phyloP scores from a whole-genome alignment of 1,140 invertebrate species.

The Ridgeia piscesae region DNA sequence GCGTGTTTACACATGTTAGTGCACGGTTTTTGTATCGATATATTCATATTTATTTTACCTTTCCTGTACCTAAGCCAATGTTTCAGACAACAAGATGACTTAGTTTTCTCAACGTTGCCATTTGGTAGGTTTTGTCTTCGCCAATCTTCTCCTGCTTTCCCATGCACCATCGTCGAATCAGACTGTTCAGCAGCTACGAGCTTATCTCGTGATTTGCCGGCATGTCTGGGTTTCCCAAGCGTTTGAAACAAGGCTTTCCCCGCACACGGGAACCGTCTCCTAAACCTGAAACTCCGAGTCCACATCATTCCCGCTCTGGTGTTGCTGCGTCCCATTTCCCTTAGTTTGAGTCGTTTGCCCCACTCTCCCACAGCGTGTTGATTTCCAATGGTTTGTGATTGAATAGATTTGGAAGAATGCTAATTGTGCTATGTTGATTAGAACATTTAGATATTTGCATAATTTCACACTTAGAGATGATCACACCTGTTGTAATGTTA shows the following conservation, averaged over 20 bases:
- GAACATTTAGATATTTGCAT: not conserved
- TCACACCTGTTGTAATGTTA: not conserved
- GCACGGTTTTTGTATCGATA: not conserved
- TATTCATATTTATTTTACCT: not conserved
- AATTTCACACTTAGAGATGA: not conserved
- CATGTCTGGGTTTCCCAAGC: not conserved
- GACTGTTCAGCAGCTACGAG: not conserved
- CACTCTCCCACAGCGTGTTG: not conserved
- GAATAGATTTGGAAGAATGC: not conserved
- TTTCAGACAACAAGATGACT: not conserved
- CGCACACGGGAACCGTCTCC: not conserved
- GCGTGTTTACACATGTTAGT: not conserved
- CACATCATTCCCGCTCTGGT: not conserved
- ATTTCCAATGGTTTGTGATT: not conserved
- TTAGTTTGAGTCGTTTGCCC: not conserved
- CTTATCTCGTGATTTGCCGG: not conserved
- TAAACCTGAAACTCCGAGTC: not conserved
- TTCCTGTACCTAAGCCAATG: not conserved
- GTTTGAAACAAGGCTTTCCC: not conserved
- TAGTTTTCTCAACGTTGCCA: not conserved
- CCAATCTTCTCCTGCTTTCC: not conserved
- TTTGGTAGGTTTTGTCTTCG: not conserved
- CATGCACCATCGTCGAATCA: not conserved
- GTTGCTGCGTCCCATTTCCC: not conserved
- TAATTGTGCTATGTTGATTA: not conserved